Base-by-base conservation (phyloP, 2,888 invertebrate genomes). In the Drosophila pseudotalamancana region DNA sequence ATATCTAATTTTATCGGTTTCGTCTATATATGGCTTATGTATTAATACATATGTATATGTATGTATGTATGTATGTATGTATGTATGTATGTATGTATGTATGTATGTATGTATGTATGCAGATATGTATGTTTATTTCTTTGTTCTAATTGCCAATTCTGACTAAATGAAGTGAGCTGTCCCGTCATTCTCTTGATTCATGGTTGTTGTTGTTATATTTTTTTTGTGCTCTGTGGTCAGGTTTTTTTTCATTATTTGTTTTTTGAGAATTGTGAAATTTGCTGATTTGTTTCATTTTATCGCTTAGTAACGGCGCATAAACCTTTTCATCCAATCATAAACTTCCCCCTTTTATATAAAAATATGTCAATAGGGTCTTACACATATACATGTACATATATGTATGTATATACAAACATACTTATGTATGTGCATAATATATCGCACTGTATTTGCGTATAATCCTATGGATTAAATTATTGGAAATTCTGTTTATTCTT, bases 121-220 rank as follows among this genome's bases (percentile, higher is more conserved):
- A 32, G n/a, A n/a, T 14, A 31, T 53, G 14, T 40, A 31, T 70
- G 49, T 43, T 27, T 64, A 50, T 54, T 85, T 73, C 69, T 81
- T 72, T 85, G 78, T 81, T 85, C 82, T 77, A 85, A 85, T 81
- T 72, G 77, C 46, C 63, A 77, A 69, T 74, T 74, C 79, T 55
- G 59, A 64, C 42, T 74, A 74, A 74, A 74, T 43, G 27, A 54
- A 56, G 39, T 72, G 69, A 81, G 82, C 50, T 68, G 77, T 56
- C 46, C 49, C 70, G 57, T 50, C 79, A 60, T 61, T 57, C 65
- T 46, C 64, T 73, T 68, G 50, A 55, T 63, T 73, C 54, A 55
- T 39, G 5, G 23, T 31, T 4, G 40, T 50, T 37, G 2, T 31
- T 4, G 27, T 43, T 43, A 12, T 43, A 9, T 31, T 32, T 6